Base-by-base conservation (phyloP, 2,888 invertebrate species). In the Eupithecia exiguata region DNA sequence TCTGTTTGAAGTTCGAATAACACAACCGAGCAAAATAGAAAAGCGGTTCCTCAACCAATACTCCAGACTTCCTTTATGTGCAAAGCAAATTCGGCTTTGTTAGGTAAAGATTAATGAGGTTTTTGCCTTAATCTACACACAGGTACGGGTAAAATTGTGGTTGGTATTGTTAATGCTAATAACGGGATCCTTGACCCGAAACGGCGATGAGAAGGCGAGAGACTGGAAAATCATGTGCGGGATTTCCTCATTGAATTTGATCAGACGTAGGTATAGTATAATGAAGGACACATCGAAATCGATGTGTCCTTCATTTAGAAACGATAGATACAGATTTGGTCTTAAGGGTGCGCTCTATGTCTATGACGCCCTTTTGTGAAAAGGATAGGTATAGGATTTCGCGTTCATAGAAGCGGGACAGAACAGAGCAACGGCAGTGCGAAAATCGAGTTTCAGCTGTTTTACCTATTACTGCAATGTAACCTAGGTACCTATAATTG, bases 71-170 rank as follows among this genome's bases (percentile, higher is more conserved):
- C 10, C 53, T 53, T 25, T 58, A 58, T 58, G 12, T 58, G 25
- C 58, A 58, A 58, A 58, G 14, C 58, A 58, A 58, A 58, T 58
- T 58, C 58, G 58, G 25, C 58, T 58, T 58, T 58, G 25, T 25
- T 25, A 12, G 9, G 25, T 58, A 2, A 58, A 58, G 21, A 25
- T 58, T 53, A 53, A 53, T 53, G 12, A 10, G 58, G 58, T 58
- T 58, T 58, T 58, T 58, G 21, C 58, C 58, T 14, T 12, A 53
- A 53, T 25, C 30, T 3, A 12, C 25, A 58, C 25, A 25, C 25
- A 58, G 53, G 58, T 58, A 58, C 25, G 25, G 25, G 58, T 58
- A 25, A 53, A 10, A 53, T 25, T 49, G 21, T 53, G 49, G 10
- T 53, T 12, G 12, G 5, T 21, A 12, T 25, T 25, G 12, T 25